phyloP scores from a whole-genome alignment of 2,888 invertebrate species.

The Catocala sponsa region DNA sequence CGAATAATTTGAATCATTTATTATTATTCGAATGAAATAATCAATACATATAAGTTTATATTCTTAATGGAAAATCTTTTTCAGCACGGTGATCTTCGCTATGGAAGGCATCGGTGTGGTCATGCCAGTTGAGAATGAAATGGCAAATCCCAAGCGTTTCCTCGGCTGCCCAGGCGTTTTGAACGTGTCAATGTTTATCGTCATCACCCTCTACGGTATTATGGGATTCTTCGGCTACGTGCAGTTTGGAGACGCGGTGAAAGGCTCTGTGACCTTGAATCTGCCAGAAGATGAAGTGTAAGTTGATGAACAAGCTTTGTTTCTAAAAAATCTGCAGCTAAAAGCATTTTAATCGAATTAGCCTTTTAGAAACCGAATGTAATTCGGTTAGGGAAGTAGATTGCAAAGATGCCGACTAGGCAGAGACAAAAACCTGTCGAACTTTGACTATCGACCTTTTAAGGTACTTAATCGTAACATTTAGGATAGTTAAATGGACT shows the following conservation, averaged over 20 bases:
- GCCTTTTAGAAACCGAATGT: no score
- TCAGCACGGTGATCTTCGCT: constrained; percentile 97
- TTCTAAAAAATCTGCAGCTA: no score
- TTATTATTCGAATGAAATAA: no score
- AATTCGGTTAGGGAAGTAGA: no score
- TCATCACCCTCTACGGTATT: constrained; percentile 92
- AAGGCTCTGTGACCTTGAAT: constrained; percentile 94
- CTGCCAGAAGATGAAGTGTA: constrained; percentile 90
- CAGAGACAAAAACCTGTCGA: no score
- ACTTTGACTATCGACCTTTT: no score
- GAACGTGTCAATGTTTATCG: constrained; percentile 94
- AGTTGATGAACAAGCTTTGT: constrained; percentile 61
- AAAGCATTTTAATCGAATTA: no score
- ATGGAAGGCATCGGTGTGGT: constrained; percentile 98
- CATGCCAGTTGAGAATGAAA: constrained; percentile 97
- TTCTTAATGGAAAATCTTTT: constrained; percentile 17
- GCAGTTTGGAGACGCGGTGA: constrained; percentile 92
- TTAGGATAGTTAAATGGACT: no score
- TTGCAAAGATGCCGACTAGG: no score
- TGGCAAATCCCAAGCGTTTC: constrained; percentile 94
- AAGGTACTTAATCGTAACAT: no score
- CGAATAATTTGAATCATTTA: no score
- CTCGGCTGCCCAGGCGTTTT: constrained; percentile 95
- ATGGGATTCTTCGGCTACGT: constrained; percentile 97
- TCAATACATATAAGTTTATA: no score